Evolutionary conservation across 2,888 invertebrate genomes (phyloP).

Genomic region (Erannis defoliaria): DNA sequence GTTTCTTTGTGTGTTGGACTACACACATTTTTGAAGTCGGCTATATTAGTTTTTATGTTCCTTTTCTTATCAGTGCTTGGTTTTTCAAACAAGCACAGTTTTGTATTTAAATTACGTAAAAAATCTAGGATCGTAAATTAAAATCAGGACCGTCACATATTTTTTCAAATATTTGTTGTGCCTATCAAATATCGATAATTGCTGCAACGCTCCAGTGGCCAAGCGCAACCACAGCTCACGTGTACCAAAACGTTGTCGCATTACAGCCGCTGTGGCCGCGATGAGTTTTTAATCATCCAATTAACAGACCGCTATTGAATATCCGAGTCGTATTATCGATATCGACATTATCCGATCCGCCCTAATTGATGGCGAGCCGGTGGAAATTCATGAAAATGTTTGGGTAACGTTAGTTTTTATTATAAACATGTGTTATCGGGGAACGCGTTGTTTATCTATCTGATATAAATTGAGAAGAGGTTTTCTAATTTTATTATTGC

Average conservation of each 20-base stretch:
- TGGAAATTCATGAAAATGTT: constrained; percentile 53
- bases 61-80: no score
- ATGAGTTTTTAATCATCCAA: constrained; percentile 70
- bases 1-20: no score
- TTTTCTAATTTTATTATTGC: constrained; percentile 14
- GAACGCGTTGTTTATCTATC: neutral
- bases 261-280: constrained; percentile 57
- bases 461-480: constrained; percentile 2
- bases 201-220: constrained; percentile 10
- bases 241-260: constrained; percentile 22
- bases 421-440: constrained; percentile 27
- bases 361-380: constrained; percentile 53
- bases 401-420: constrained; percentile 48
- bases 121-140: neutral
- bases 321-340: constrained; percentile 51
- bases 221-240: constrained; percentile 21
- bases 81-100: neutral
- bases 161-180: neutral
- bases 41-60: neutral
- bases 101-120: neutral
- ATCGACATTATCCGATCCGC: constrained; percentile 57
- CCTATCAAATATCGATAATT: constrained; percentile 12
- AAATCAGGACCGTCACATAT: constrained; percentile 1
- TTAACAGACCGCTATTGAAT: constrained; percentile 59
- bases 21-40: no score